Evolutionary conservation across 2,797 vertebrate genomes (phyloP).

Genomic region (Remorina albescens): DNA sequence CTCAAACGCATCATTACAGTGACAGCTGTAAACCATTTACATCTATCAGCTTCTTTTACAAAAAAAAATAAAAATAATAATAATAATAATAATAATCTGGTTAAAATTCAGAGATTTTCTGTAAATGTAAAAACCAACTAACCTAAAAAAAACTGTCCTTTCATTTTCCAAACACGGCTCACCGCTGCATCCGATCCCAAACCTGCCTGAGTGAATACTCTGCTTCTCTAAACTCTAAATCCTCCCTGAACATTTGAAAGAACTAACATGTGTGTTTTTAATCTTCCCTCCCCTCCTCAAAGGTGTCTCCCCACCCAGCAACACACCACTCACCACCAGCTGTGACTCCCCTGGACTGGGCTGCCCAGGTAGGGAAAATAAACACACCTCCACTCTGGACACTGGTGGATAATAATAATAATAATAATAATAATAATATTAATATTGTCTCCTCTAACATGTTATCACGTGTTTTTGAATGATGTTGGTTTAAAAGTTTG

Average conservation of each 20-base stretch:
- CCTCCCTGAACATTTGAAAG: background rate
- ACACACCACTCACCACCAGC: slow-evolving; percentile 49
- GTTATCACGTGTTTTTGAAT: background rate
- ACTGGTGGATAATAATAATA: too few relatives aligned
- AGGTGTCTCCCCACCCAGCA: slow-evolving; percentile 59
- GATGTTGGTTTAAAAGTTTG: too few relatives aligned
- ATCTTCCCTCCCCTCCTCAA: background rate
- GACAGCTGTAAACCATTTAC: too few relatives aligned
- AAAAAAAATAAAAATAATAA: too few relatives aligned
- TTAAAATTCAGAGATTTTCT: too few relatives aligned
- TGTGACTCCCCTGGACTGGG: slow-evolving; percentile 61
- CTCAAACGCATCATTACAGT: too few relatives aligned
- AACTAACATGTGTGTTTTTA: slow-evolving; percentile 27
- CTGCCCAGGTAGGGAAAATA: slow-evolving; percentile 71
- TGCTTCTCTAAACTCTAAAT: background rate
- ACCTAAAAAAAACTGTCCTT: background rate
- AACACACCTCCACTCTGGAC: slow-evolving; percentile 7
- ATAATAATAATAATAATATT: too few relatives aligned
- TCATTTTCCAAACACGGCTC: too few relatives aligned
- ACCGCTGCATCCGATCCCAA: background rate
- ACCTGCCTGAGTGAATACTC: background rate
- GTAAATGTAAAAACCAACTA: too few relatives aligned
- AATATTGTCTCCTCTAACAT: background rate
- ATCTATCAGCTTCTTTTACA: too few relatives aligned
- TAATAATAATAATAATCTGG: too few relatives aligned